These are phyloP conservation scores for Holcopasites calliopsidis DNA, from an alignment of 1,140 invertebrate genomes.

Conservation along the genomic window DNA sequence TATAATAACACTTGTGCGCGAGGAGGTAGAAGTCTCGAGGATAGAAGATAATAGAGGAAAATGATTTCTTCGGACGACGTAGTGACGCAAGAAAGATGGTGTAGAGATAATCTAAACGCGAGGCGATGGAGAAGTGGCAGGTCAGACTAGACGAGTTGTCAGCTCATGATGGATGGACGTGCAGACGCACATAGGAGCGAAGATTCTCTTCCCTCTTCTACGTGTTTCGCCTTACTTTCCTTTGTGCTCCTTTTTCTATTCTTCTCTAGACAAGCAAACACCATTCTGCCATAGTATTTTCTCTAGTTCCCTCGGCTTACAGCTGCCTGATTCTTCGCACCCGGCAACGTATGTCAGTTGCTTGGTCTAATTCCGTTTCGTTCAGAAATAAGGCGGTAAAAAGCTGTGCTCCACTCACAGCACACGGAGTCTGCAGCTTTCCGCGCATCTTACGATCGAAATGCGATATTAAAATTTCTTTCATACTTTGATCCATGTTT, in stretches of 20 bases:
- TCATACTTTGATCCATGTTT: no score
- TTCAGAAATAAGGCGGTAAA: slow-evolving; percentile 11
- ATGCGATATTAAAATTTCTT: no score
- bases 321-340: slow-evolving; percentile 26
- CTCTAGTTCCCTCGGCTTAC: background rate
- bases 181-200: slow-evolving; percentile 57
- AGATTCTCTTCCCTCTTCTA: slow-evolving; percentile 50
- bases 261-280: background rate
- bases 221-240: slow-evolving; percentile 51
- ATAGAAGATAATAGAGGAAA: slow-evolving; percentile 47
- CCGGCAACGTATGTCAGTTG: slow-evolving; percentile 23
- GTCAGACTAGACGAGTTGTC: slow-evolving; percentile 61
- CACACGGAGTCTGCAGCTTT: background rate
- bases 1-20: no score
- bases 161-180: slow-evolving; percentile 65
- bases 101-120: slow-evolving; percentile 66
- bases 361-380: slow-evolving; percentile 37
- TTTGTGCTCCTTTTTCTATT: slow-evolving; percentile 26
- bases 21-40: slow-evolving; percentile 37
- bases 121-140: slow-evolving; percentile 66
- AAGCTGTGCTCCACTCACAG: background rate
- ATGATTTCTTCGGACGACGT: slow-evolving; percentile 34
- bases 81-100: slow-evolving; percentile 35
- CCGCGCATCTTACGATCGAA: background rate
- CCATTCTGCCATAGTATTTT: background rate